These are phyloP conservation scores for Potamilus streckersoni DNA, from an alignment of 1,140 invertebrate species.

Conservation along the genomic window DNA sequence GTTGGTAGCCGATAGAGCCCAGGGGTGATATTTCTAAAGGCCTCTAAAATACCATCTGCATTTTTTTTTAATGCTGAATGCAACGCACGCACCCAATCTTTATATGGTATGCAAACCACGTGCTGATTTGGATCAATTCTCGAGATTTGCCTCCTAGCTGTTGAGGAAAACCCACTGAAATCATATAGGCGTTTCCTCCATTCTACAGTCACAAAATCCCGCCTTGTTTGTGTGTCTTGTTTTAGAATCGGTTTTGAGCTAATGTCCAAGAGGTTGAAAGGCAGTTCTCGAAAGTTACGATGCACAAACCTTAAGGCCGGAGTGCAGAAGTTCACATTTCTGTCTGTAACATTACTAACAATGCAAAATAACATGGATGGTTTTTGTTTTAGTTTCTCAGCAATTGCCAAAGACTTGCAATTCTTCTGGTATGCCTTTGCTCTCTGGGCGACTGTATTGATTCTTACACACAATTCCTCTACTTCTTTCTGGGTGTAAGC, in stretches of 20 bases:
- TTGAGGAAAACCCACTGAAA: background rate
- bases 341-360: conserved; percentile 29
- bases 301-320: conserved; percentile 28
- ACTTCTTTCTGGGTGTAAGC: conserved; percentile 42
- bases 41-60: background rate
- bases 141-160: background rate
- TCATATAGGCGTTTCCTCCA: conserved; percentile 26
- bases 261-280: conserved; percentile 39
- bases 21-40: background rate
- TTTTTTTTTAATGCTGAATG: conserved; percentile 1
- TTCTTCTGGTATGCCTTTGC: conserved; percentile 36
- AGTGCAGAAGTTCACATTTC: conserved; percentile 27
- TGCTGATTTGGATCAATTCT: conserved; percentile 18
- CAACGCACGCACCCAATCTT: conserved; percentile 22
- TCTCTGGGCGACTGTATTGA: conserved; percentile 31
- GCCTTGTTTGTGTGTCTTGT: conserved; percentile 18
- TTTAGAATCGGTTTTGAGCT: conserved; percentile 28
- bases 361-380: conserved; percentile 28
- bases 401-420: conserved; percentile 25
- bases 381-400: conserved; percentile 22
- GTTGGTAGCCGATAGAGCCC: background rate
- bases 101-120: conserved; percentile 10
- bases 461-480: conserved; percentile 33
- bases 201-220: conserved; percentile 10
- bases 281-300: conserved; percentile 20